Percentiles rank a stretch among this genome's conserved stretches.
These are phyloP conservation scores for Hormaphis cornu DNA, from an alignment of 1,140 invertebrate genomes.

Conservation along the genomic window DNA sequence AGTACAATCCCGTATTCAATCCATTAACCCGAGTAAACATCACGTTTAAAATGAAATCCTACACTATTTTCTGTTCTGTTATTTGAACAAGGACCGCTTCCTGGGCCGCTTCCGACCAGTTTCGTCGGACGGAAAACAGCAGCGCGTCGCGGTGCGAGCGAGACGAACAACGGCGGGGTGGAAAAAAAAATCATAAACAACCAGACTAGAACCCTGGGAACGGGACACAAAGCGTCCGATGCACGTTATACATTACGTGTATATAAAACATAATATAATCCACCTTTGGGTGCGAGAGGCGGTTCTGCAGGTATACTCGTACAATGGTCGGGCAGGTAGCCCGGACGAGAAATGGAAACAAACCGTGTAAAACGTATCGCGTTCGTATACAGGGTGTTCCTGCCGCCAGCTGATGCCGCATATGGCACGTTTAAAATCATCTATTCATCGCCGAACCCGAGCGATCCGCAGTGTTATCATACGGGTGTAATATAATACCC, in stretches of 20 bases:
- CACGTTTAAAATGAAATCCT: constrained; percentile 10
- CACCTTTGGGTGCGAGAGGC: neutral
- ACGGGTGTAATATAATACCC: too few relatives aligned
- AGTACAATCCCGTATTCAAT: constrained; percentile 3
- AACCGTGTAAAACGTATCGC: neutral
- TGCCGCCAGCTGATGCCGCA: too few relatives aligned
- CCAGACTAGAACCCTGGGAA: constrained; percentile 14
- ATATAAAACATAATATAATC: too few relatives aligned
- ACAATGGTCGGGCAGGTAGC: neutral
- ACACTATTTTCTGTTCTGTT: constrained; percentile 1
- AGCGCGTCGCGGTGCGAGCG: neutral
- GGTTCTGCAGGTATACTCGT: neutral
- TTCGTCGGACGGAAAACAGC: neutral
- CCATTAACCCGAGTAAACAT: constrained; percentile 9
- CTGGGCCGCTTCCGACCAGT: constrained; percentile 25
- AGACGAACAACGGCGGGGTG: neutral
- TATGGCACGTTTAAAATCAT: too few relatives aligned
- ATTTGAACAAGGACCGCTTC: constrained; percentile 27
- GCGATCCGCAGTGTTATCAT: too few relatives aligned
- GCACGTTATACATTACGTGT: too few relatives aligned
- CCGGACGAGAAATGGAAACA: neutral
- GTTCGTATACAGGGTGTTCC: too few relatives aligned
- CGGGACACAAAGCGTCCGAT: neutral
- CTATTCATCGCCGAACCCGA: too few relatives aligned
- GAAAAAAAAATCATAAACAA: neutral